phyloP scores from a whole-genome alignment of 2,113 vertebrate species.

The Forbesichthys papilliferus region DNA sequence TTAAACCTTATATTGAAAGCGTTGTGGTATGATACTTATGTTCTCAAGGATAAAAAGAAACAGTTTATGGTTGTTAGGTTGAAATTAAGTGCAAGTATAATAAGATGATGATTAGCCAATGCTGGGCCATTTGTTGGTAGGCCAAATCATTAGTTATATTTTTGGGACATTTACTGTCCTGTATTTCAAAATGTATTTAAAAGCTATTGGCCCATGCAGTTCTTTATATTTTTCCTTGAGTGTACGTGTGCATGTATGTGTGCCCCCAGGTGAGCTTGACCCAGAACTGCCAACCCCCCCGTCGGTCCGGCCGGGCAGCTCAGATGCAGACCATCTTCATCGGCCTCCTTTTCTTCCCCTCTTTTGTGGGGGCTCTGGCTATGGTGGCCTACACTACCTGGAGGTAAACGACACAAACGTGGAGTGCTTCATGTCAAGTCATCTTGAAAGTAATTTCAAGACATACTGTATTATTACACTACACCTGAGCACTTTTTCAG shows the following conservation, averaged over 20 bases:
- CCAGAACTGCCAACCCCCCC: conserved; percentile 90
- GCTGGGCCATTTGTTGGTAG: background rate
- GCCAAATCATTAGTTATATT: no score
- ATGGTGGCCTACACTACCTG: conserved; percentile 84
- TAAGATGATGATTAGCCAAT: background rate
- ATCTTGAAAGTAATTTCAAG: background rate
- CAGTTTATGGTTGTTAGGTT: background rate
- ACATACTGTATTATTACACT: background rate
- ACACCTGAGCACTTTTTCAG: no score
- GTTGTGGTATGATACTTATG: background rate
- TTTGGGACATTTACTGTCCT: no score
- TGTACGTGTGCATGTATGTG: background rate
- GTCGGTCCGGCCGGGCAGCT: conserved; percentile 84
- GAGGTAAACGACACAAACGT: conserved; percentile 76
- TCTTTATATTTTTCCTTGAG: background rate
- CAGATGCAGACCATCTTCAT: conserved; percentile 92
- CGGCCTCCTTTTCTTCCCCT: conserved; percentile 89
- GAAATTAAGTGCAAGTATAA: background rate
- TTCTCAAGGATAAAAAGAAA: conserved; percentile 16
- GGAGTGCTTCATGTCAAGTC: background rate
- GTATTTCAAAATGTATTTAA: no score
- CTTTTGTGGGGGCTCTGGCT: conserved; percentile 82
- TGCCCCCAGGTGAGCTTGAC: conserved; percentile 83
- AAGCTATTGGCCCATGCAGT: background rate
- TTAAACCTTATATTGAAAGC: conserved; percentile 28